phyloP scores from a whole-genome alignment of 1,140 invertebrate species.

The Telenomus remus region DNA sequence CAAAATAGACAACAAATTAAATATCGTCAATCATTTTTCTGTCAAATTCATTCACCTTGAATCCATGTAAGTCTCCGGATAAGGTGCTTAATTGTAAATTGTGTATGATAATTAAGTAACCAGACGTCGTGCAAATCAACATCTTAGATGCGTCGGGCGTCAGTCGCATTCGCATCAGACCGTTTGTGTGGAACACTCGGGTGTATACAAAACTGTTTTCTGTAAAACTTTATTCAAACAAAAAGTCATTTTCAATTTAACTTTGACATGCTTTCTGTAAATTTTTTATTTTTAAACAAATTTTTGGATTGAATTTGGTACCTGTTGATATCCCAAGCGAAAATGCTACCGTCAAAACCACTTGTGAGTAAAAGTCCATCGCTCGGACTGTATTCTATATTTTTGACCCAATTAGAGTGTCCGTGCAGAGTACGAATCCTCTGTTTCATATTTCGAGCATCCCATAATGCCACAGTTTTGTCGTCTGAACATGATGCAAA shows the following conservation, averaged over 20 bases:
- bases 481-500: constrained; percentile 97
- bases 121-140: constrained; percentile 91
- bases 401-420: constrained; percentile 97
- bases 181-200: constrained; percentile 88
- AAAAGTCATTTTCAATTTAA: too few relatives aligned
- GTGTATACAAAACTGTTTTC: constrained; percentile 86
- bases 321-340: constrained; percentile 95
- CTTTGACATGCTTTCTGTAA: too few relatives aligned
- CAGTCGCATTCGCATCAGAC: constrained; percentile 91
- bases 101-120: constrained; percentile 93
- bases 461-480: constrained; percentile 93
- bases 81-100: constrained; percentile 88
- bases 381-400: constrained; percentile 93
- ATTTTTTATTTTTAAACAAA: too few relatives aligned
- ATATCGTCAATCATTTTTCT: too few relatives aligned
- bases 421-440: constrained; percentile 86
- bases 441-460: constrained; percentile 88
- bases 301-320: constrained; percentile 57
- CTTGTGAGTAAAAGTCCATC: constrained; percentile 91
- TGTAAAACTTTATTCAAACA: constrained; percentile 79
- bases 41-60: constrained; percentile 79
- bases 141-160: constrained; percentile 90
- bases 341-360: constrained; percentile 94
- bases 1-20: too few relatives aligned
- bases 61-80: constrained; percentile 87